Evolutionary conservation across 2,113 vertebrate species (phyloP).

Genomic region (Tupaia chinensis): DNA sequence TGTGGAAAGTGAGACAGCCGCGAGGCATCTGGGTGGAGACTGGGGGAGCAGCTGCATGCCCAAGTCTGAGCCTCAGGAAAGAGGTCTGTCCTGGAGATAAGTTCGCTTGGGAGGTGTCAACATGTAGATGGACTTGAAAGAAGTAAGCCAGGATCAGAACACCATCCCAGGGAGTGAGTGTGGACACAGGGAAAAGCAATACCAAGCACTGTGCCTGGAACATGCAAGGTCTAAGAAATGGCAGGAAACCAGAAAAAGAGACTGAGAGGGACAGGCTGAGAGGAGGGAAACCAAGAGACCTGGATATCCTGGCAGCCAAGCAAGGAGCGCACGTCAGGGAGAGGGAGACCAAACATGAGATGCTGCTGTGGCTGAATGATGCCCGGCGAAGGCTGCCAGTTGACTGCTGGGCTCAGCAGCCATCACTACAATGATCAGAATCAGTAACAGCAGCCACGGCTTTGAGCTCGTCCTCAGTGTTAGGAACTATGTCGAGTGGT

Average conservation of each 20-base stretch:
- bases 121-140: no score
- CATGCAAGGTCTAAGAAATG: not conserved
- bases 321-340: not conserved
- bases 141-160: not conserved
- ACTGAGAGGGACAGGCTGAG: not conserved
- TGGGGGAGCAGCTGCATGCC: fast-evolving
- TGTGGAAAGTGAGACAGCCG: not conserved
- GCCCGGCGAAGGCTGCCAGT: not conserved
- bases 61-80: not conserved
- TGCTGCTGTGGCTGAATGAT: not conserved
- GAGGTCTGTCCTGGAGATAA: not conserved
- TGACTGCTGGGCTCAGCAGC: no score
- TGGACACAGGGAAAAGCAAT: not conserved
- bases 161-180: no score
- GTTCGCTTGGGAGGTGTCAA: not conserved
- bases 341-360: not conserved
- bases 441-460: not conserved
- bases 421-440: not conserved
- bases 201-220: not conserved
- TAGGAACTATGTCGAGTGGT: not conserved
- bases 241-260: not conserved
- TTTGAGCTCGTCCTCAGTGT: not conserved
- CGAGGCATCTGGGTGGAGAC: not conserved
- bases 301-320: not conserved
- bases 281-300: not conserved